These are phyloP conservation scores for Drosophila mayri DNA, from an alignment of 1,140 invertebrate species.

Conservation along the genomic window DNA sequence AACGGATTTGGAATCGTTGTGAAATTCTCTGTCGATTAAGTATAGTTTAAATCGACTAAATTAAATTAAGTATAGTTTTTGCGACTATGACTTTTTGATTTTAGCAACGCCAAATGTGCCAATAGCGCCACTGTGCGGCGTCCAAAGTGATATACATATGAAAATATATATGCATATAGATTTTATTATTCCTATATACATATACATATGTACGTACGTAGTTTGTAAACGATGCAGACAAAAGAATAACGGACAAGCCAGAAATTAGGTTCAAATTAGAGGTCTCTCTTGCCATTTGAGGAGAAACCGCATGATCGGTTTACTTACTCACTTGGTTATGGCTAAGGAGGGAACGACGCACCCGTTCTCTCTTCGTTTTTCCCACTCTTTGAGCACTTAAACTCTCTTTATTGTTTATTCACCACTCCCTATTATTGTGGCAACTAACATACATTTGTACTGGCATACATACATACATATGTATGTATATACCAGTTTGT, in stretches of 20 bases:
- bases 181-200: background rate
- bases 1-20: too few relatives aligned
- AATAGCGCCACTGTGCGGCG: too few relatives aligned
- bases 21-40: too few relatives aligned
- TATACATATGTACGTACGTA: too few relatives aligned
- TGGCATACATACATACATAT: background rate
- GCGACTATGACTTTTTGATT: too few relatives aligned
- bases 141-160: background rate
- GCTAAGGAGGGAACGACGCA: background rate
- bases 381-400: background rate
- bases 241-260: too few relatives aligned
- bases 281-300: background rate
- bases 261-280: background rate
- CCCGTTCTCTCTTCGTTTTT: background rate
- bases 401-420: constrained; percentile 1
- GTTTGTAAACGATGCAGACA: too few relatives aligned
- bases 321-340: background rate
- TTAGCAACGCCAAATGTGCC: too few relatives aligned
- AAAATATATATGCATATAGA: background rate
- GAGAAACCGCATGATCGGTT: background rate
- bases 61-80: too few relatives aligned
- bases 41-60: too few relatives aligned
- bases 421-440: constrained; percentile 4
- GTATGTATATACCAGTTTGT: background rate
- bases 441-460: background rate